phyloP scores from a whole-genome alignment of 2,113 vertebrate genomes.

The Abramis brama region DNA sequence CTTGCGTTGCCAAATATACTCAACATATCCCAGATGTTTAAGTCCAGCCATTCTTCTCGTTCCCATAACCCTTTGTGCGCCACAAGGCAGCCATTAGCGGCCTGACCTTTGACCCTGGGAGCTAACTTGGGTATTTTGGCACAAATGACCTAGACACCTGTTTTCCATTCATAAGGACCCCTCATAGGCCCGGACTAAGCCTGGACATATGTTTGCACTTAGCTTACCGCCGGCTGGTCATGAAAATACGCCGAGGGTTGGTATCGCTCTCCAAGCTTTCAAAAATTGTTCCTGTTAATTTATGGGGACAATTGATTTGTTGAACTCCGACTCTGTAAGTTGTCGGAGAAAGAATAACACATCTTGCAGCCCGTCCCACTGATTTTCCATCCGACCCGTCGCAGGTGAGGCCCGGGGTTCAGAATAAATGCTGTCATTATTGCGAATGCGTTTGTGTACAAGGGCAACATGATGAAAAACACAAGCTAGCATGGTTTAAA shows the following conservation, averaged over 20 bases:
- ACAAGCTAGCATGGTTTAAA: neutral
- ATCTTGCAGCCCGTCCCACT: neutral
- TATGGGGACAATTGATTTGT: slow-evolving; percentile 61
- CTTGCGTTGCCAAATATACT: slow-evolving; percentile 76
- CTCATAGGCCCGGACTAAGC: slow-evolving; percentile 74
- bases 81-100: slow-evolving; percentile 82
- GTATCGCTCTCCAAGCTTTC: slow-evolving; percentile 70
- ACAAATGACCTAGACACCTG: slow-evolving; percentile 79
- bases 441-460: too few species aligned
- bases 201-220: slow-evolving; percentile 80
- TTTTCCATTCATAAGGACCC: slow-evolving; percentile 80
- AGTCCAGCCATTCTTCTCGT: slow-evolving; percentile 57
- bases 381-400: slow-evolving; percentile 2
- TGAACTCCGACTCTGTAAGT: slow-evolving; percentile 42
- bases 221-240: slow-evolving; percentile 77
- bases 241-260: slow-evolving; percentile 74
- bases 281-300: slow-evolving; percentile 67
- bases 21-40: slow-evolving; percentile 82
- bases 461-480: neutral
- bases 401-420: neutral
- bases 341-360: slow-evolving; percentile 33
- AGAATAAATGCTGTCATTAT: slow-evolving; percentile 1
- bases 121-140: slow-evolving; percentile 80
- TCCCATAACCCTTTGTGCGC: slow-evolving; percentile 70
- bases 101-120: slow-evolving; percentile 80